Conservation (phyloP, 1,140 invertebrate species). For the Octopus sinensis region DNA sequence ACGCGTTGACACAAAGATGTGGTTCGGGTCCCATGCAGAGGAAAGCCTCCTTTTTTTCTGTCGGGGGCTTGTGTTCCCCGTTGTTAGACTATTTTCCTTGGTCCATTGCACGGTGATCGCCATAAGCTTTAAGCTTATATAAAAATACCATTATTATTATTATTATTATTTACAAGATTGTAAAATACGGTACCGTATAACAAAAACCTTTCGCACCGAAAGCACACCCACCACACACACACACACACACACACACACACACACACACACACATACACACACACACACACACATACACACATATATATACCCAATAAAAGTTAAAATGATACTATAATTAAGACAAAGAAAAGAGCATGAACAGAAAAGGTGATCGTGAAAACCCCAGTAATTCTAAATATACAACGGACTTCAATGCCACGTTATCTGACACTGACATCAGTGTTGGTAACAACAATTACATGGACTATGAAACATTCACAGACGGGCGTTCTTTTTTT, state of each 20-base stretch:
- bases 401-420: background rate
- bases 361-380: background rate
- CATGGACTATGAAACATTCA: background rate
- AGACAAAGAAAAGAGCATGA: background rate
- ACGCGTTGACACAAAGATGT: background rate
- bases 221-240: no score
- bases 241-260: slow-evolving; percentile 10
- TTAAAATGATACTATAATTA: background rate
- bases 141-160: background rate
- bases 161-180: no score
- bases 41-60: background rate
- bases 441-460: background rate
- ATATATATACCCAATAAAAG: slow-evolving; percentile 5
- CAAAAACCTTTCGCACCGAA: no score
- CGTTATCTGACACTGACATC: no score
- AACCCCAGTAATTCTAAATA: background rate
- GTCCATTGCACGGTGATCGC: background rate
- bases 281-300: slow-evolving; percentile 20
- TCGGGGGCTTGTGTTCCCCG: background rate
- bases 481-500: background rate
- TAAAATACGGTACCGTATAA: no score
- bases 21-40: background rate
- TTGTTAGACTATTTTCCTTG: background rate
- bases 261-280: slow-evolving; percentile 17
- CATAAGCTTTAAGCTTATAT: background rate